phyloP scores from a whole-genome alignment of 2,797 vertebrate species.

The Glossophaga mutica region DNA sequence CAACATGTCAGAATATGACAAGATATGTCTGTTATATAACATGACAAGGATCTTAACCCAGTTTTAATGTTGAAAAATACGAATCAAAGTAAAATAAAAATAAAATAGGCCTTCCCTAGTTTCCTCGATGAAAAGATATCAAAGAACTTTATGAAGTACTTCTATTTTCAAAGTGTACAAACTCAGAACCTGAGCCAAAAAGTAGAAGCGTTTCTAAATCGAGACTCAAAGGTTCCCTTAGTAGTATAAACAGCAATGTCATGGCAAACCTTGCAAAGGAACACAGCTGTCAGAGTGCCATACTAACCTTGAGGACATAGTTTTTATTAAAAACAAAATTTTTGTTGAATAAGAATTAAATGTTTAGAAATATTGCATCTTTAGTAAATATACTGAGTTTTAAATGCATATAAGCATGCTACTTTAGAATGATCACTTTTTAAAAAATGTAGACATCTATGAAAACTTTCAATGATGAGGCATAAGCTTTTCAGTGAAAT shows the following conservation, averaged over 20 bases:
- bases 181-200: slow-evolving; percentile 49
- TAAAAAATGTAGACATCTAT: neutral
- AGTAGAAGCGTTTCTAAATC: slow-evolving; percentile 26
- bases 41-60: slow-evolving; percentile 66
- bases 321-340: slow-evolving; percentile 50
- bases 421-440: neutral
- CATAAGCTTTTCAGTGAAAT: neutral
- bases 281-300: neutral
- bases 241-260: neutral
- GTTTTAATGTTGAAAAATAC: slow-evolving; percentile 51
- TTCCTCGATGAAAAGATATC: slow-evolving; percentile 68
- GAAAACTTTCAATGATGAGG: neutral
- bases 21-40: slow-evolving; percentile 66
- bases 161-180: slow-evolving; percentile 59
- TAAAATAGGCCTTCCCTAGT: slow-evolving; percentile 66
- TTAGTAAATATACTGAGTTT: neutral
- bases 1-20: slow-evolving; percentile 69
- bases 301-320: neutral
- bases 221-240: slow-evolving; percentile 22
- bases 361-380: neutral
- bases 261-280: slow-evolving; percentile 33
- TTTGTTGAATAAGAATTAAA: slow-evolving; percentile 12
- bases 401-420: neutral
- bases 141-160: slow-evolving; percentile 56
- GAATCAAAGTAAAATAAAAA: slow-evolving; percentile 67